Evolutionary conservation across 2,113 vertebrate genomes (phyloP), one percentile per base, ranked within the genome.

Genomic region (Actinemys pallida): DNA sequence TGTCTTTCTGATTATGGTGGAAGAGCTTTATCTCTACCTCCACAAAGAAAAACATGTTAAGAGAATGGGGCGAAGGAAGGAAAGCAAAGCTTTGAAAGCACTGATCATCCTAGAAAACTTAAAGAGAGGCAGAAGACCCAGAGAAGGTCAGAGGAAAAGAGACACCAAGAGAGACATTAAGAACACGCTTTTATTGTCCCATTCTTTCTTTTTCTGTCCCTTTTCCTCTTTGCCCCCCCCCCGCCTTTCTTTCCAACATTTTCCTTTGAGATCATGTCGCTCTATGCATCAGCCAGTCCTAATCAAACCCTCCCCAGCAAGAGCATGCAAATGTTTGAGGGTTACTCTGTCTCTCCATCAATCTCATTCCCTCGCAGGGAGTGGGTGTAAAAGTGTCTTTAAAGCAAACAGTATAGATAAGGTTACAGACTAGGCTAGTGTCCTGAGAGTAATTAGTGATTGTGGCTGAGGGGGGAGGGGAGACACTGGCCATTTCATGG

Each of bases 361-460:
- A 91, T 57, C 76, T 78, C 81, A 50, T 82, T 97, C 75, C 86
- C 90, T 96, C 93, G 87, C 92, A 94, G 82, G 82, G 57, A 5
- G 4, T 83, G 86, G 75, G 39, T 90, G 88, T 65, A 95, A 90
- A 94, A 92, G 50, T n/a, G 82, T 27, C 96, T 96, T 95, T 92
- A 91, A 96, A 92, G 90, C 35, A 50, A 83, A 17, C 20, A 78
- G 35, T 79, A 24, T 56, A 14, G 17, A 76, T 76, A 69, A 83
- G 75, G 90, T 90, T 93, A 92, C 52, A 94, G 90, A n/a, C 19
- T 56, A 50, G 65, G 35, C 79, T 6, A 11, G 86, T 90, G 92
- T 83, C 90, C 87, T 89, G 81, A 16, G 78, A 94, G 76, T 79
- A 83, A 79, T 87, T 93, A 91, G 85, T 16, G 56, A 50, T 52